phyloP scores from a whole-genome alignment of 2,113 vertebrate genomes.

The Arvicanthis niloticus region DNA sequence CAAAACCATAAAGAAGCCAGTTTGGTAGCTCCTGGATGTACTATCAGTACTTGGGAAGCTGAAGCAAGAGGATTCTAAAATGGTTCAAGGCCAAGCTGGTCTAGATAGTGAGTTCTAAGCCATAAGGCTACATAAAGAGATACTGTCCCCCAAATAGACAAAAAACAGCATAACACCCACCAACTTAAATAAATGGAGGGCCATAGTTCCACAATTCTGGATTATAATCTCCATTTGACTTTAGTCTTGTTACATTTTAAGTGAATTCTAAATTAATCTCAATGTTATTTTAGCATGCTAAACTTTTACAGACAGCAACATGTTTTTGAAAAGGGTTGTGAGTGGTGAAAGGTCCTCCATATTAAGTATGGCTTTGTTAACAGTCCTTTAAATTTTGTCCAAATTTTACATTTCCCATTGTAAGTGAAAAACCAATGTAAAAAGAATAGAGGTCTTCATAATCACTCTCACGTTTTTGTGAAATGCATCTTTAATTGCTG shows the following conservation, averaged over 20 bases:
- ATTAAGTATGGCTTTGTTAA: background rate
- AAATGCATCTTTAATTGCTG: background rate
- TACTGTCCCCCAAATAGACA: background rate
- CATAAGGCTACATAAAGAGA: background rate
- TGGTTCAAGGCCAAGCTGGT: background rate
- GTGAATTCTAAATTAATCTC: background rate
- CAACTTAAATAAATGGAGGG: background rate
- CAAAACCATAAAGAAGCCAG: background rate
- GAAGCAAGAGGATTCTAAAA: background rate
- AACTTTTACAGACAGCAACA: conserved; percentile 43
- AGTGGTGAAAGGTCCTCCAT: background rate
- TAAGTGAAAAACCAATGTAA: conserved; percentile 44
- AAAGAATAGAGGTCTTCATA: background rate
- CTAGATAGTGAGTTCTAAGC: background rate
- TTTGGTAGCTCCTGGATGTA: background rate
- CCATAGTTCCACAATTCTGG: background rate
- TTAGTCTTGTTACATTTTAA: conserved; percentile 41
- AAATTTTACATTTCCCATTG: background rate
- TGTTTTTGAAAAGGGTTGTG: background rate
- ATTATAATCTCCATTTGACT: conserved; percentile 11
- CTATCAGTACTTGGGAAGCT: background rate
- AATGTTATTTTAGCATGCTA: conserved; percentile 31
- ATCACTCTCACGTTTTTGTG: background rate
- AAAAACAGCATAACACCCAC: background rate
- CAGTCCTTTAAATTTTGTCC: conserved; percentile 31